Conservation (phyloP, 1,140 invertebrate genomes). For the Littorina saxatilis region DNA sequence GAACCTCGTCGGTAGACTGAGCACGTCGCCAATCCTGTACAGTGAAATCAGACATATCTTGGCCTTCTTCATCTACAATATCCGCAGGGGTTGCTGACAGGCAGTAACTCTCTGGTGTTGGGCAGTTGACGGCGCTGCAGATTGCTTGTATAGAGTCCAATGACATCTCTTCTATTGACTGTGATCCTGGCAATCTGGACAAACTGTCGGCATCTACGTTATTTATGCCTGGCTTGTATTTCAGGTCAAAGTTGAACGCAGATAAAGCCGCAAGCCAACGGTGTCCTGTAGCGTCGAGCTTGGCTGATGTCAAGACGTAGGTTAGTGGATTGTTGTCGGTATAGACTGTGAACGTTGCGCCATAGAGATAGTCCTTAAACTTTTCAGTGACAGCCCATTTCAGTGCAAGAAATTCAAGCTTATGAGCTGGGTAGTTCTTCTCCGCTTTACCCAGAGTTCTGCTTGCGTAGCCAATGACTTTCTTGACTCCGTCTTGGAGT, state of each 20-base stretch:
- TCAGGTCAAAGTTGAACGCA: slow-evolving; percentile 22
- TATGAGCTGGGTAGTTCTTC: slow-evolving; percentile 31
- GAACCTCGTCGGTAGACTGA: no score
- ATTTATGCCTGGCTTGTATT: background rate
- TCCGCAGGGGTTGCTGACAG: no score
- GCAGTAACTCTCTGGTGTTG: no score
- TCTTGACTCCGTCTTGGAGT: slow-evolving; percentile 35
- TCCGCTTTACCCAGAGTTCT: slow-evolving; percentile 20
- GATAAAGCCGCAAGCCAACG: slow-evolving; percentile 30
- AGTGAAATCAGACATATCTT: no score
- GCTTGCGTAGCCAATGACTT: slow-evolving; percentile 47
- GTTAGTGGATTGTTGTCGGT: slow-evolving; percentile 38
- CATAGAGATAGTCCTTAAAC: slow-evolving; percentile 39
- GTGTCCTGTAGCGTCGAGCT: slow-evolving; percentile 5
- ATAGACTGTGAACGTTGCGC: slow-evolving; percentile 6
- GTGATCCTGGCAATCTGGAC: slow-evolving; percentile 31
- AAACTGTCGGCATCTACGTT: slow-evolving; percentile 42
- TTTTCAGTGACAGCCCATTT: slow-evolving; percentile 49
- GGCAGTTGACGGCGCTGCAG: no score
- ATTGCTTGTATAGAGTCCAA: no score
- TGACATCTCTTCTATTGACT: no score
- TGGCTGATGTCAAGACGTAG: slow-evolving; percentile 25
- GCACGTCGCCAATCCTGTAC: no score
- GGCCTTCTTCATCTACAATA: no score
- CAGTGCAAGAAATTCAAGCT: slow-evolving; percentile 43